phyloP scores from a whole-genome alignment of 2,888 invertebrate species.

The Lydus trimaculatus region DNA sequence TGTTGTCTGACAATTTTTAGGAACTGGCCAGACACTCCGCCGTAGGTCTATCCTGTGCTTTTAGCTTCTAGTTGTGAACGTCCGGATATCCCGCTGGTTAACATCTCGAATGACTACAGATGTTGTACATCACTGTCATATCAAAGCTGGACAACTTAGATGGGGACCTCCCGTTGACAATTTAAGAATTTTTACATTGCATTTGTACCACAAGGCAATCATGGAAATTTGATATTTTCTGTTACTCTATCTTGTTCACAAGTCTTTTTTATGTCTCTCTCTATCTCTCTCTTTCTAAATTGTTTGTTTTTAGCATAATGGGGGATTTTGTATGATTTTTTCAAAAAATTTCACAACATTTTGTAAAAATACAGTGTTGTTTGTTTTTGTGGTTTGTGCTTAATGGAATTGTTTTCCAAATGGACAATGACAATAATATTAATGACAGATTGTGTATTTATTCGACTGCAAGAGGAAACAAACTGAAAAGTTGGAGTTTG shows the following conservation, averaged over 20 bases:
- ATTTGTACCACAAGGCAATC: slow-evolving; percentile 25
- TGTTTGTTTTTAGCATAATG: background rate
- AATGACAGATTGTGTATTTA: slow-evolving; percentile 54
- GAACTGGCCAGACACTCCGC: background rate
- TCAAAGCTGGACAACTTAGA: slow-evolving; percentile 43
- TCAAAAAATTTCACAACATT: background rate
- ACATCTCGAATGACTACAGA: slow-evolving; percentile 47
- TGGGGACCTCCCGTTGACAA: slow-evolving; percentile 35
- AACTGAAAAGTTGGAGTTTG: slow-evolving; percentile 33
- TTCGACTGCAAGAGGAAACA: slow-evolving; percentile 50
- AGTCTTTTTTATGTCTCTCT: no score
- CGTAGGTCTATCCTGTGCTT: slow-evolving; percentile 7
- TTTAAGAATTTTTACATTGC: slow-evolving; percentile 29
- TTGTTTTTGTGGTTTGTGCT: slow-evolving; percentile 6
- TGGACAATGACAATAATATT: slow-evolving; percentile 45
- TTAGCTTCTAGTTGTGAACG: slow-evolving; percentile 26
- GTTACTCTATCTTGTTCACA: background rate
- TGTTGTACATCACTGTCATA: slow-evolving; percentile 49
- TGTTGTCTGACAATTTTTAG: background rate
- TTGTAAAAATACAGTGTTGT: background rate
- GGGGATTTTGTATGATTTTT: background rate
- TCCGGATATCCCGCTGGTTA: slow-evolving; percentile 49
- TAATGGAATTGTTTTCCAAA: slow-evolving; percentile 22
- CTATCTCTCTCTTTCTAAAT: no score
- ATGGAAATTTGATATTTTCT: slow-evolving; percentile 6